Evolutionary conservation across 2,888 invertebrate genomes (phyloP).

Genomic region (Synanthedon vespiformis): DNA sequence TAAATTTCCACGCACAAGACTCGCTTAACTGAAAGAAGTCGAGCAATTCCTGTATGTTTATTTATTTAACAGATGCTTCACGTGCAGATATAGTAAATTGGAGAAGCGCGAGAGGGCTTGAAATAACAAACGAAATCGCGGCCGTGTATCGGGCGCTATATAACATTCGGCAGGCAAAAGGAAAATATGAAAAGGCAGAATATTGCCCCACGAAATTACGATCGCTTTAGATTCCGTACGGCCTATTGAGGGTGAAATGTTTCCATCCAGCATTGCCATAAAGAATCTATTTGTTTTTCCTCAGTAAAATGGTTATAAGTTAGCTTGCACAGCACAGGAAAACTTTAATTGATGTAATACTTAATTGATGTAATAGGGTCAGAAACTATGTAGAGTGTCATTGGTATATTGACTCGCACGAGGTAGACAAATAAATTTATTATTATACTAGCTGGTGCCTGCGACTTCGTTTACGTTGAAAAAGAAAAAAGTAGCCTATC

Average conservation of each 20-base stretch:
- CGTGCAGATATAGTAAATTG: conserved; percentile 56
- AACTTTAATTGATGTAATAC: too few species aligned
- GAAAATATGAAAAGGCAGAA: conserved; percentile 67
- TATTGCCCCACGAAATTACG: conserved; percentile 67
- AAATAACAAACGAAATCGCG: conserved; percentile 66
- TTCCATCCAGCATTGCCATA: conserved; percentile 61
- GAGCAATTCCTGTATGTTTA: conserved; percentile 34
- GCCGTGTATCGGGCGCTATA: conserved; percentile 55
- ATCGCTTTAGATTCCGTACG: conserved; percentile 64
- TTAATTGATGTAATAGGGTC: too few species aligned
- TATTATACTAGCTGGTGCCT: too few species aligned
- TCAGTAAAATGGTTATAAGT: conserved; percentile 30
- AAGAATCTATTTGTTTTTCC: conserved; percentile 61
- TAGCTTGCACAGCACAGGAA: background rate
- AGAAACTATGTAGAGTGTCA: too few species aligned
- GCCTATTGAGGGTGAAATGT: conserved; percentile 65
- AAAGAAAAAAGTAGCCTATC: too few species aligned
- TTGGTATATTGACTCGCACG: too few species aligned
- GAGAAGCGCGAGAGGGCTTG: conserved; percentile 49
- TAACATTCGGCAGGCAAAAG: conserved; percentile 57
- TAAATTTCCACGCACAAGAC: conserved; percentile 13
- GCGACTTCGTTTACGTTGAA: too few species aligned
- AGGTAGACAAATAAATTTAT: too few species aligned
- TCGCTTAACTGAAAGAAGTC: conserved; percentile 18
- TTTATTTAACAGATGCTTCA: conserved; percentile 53